phyloP scores from a whole-genome alignment of 2,113 vertebrate genomes.

The Sapayoa aenigma region DNA sequence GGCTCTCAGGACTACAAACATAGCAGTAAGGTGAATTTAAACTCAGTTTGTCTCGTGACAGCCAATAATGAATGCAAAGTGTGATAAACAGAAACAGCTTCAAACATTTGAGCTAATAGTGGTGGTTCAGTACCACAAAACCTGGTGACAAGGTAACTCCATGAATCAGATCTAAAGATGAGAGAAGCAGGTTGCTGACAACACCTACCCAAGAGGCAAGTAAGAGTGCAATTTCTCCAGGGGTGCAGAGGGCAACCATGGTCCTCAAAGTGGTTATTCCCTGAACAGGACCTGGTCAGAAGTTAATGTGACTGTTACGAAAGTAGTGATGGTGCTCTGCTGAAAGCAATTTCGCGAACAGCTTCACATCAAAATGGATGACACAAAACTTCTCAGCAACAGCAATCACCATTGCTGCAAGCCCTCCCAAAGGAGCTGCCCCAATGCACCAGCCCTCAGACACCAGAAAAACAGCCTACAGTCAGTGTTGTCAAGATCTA shows the following conservation, averaged over 20 bases:
- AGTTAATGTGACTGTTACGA: not conserved
- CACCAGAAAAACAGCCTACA: not conserved
- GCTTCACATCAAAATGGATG: not conserved
- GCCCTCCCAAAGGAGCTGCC: not conserved
- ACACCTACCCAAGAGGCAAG: not conserved
- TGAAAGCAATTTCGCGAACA: not conserved
- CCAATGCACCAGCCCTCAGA: not conserved
- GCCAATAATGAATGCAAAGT: not conserved
- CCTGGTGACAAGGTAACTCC: not conserved
- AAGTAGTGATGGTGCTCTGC: not conserved
- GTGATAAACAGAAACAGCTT: not conserved
- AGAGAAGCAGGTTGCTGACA: not conserved
- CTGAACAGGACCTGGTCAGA: not conserved
- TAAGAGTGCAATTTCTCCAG: not conserved
- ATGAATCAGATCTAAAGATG: not conserved
- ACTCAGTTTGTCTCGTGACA: not conserved
- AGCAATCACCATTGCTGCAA: not conserved
- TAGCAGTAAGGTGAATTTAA: not conserved
- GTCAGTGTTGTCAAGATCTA: not conserved
- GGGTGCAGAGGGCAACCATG: not conserved
- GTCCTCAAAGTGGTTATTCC: rapidly evolving
- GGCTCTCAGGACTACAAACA: not conserved
- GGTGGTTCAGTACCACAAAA: not conserved
- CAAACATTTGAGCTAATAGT: not conserved
- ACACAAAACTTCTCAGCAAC: not conserved